These are phyloP conservation scores for Grammomys dolichurus DNA, from an alignment of 2,113 vertebrate species.

Conservation along the genomic window DNA sequence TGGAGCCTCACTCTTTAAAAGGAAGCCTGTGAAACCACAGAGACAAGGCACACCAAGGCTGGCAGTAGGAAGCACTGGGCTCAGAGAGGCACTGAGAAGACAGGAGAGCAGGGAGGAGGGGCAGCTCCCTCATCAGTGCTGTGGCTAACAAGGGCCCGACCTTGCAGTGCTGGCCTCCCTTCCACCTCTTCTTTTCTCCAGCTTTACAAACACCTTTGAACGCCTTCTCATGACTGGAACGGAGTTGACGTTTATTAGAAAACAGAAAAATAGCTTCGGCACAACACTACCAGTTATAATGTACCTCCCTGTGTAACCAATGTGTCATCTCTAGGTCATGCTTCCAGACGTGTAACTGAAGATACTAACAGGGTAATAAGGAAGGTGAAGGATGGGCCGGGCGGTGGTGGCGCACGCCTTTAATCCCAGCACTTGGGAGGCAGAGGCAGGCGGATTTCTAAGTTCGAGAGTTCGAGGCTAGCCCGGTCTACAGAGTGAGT, in stretches of 20 bases:
- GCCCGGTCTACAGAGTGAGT: too few species aligned
- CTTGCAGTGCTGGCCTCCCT: rapidly evolving
- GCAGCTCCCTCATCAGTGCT: not conserved
- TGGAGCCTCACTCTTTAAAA: not conserved
- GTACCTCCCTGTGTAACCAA: not conserved
- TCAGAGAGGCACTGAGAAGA: not conserved
- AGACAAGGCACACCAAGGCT: not conserved
- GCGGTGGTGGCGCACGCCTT: too few species aligned
- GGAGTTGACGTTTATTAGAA: not conserved
- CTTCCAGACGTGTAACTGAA: not conserved
- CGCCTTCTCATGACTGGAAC: not conserved
- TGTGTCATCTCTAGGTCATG: not conserved
- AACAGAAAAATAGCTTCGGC: not conserved
- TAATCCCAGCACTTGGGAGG: too few species aligned
- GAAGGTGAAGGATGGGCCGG: not conserved
- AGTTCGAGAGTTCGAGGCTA: too few species aligned
- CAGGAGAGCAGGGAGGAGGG: not conserved
- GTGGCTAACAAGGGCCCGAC: not conserved
- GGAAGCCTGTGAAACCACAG: not conserved
- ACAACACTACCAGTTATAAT: not conserved
- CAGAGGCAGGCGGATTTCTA: too few species aligned
- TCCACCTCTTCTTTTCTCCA: not conserved
- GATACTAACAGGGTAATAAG: not conserved
- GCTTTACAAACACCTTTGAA: not conserved
- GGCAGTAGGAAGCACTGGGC: not conserved